Percentiles rank a stretch among this genome's conserved stretches.
Evolutionary conservation across 2,113 vertebrate genomes (phyloP).

Genomic region (Pseudopodoces humilis): DNA sequence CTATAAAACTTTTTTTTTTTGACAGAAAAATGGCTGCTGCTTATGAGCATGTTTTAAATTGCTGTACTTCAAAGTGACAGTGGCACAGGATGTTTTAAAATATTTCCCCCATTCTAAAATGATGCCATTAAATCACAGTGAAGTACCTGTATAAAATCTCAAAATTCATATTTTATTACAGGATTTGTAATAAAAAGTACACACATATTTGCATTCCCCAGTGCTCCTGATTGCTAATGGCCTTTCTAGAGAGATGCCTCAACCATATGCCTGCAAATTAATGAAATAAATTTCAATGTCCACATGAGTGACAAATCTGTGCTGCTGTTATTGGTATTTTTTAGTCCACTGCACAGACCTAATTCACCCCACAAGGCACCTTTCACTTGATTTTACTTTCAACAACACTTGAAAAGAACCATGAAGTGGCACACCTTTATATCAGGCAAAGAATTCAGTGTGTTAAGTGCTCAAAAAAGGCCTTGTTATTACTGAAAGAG

Average conservation of each 20-base stretch:
- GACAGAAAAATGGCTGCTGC: not conserved
- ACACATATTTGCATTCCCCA: not conserved
- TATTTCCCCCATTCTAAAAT: not conserved
- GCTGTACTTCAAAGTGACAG: not conserved
- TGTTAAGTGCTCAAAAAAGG: not conserved
- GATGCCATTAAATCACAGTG: not conserved
- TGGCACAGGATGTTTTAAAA: not conserved
- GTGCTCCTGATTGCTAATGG: not conserved
- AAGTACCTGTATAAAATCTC: not conserved
- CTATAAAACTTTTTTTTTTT: constrained; percentile 5
- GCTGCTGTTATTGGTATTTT: not conserved
- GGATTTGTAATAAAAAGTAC: not conserved
- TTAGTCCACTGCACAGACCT: not conserved
- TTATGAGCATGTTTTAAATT: not conserved
- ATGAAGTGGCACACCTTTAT: not conserved
- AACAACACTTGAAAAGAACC: not conserved
- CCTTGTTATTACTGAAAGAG: not conserved
- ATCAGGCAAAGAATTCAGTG: not conserved
- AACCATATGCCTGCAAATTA: not conserved
- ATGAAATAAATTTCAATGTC: not conserved
- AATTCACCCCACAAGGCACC: not conserved
- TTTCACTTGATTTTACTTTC: not conserved
- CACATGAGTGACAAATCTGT: not conserved
- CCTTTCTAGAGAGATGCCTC: not conserved
- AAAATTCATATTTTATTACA: not conserved